phyloP scores from a whole-genome alignment of 2,113 vertebrate genomes.

The Salminus brasiliensis region DNA sequence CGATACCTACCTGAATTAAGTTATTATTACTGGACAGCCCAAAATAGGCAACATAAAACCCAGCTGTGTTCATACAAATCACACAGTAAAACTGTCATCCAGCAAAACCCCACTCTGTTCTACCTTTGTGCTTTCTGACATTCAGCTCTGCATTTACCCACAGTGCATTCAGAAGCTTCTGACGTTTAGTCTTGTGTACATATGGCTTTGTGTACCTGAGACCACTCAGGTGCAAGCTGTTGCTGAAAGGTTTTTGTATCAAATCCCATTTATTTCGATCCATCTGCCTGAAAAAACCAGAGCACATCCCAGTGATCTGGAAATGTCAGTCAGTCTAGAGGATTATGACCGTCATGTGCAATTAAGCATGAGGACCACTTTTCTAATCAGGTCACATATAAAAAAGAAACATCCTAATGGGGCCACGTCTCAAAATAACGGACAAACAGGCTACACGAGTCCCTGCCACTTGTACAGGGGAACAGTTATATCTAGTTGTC shows the following conservation, averaged over 20 bases:
- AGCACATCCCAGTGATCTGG: constrained; percentile 12
- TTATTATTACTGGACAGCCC: no score
- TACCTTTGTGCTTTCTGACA: not conserved
- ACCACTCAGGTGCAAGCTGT: not conserved
- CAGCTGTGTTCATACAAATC: no score
- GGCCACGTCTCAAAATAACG: not conserved
- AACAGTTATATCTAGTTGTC: not conserved
- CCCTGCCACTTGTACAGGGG: not conserved
- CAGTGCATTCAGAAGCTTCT: not conserved
- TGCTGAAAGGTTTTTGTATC: not conserved
- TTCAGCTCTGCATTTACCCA: not conserved
- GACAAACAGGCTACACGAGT: not conserved
- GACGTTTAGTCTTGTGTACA: not conserved
- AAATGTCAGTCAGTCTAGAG: constrained; percentile 17
- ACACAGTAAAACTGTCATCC: no score
- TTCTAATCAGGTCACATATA: constrained; percentile 11
- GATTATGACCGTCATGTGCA: not conserved
- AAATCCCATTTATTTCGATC: not conserved
- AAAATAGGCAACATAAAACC: no score
- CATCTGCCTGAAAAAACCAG: not conserved
- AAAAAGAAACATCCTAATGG: not conserved
- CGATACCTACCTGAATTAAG: no score
- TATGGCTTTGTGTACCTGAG: no score
- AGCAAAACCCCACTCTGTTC: no score
- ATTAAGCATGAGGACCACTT: constrained; percentile 25